phyloP scores from a whole-genome alignment of 1,140 invertebrate species.

The Caerostris darwini region DNA sequence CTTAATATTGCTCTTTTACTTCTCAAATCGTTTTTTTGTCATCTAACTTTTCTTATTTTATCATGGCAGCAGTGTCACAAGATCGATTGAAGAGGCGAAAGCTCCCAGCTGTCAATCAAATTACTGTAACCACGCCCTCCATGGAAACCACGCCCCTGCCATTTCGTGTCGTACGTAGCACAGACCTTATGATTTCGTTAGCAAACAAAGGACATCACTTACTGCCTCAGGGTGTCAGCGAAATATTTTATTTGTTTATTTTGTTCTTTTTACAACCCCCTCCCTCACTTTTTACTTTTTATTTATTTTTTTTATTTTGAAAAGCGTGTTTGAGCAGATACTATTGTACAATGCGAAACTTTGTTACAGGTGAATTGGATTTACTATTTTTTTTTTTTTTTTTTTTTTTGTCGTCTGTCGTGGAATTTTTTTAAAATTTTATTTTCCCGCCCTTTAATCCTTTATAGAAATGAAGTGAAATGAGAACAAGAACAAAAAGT shows the following conservation, averaged over 20 bases:
- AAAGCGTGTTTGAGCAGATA: slow-evolving; percentile 17
- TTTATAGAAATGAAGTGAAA: too few relatives aligned
- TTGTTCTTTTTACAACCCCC: background rate
- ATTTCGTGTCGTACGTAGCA: slow-evolving; percentile 25
- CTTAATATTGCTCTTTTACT: background rate
- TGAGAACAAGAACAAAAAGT: too few relatives aligned
- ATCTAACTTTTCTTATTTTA: background rate
- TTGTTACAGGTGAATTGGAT: slow-evolving; percentile 13
- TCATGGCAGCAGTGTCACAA: background rate
- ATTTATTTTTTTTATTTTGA: background rate
- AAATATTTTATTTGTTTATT: slow-evolving; percentile 26
- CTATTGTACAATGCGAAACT: slow-evolving; percentile 36
- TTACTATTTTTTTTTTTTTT: background rate
- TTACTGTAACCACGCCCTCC: background rate
- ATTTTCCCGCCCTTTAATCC: background rate
- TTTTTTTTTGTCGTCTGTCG: background rate
- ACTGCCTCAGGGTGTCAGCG: background rate
- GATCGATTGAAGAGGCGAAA: slow-evolving; percentile 58
- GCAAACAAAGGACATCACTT: slow-evolving; percentile 28
- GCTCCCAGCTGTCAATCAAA: slow-evolving; percentile 46
- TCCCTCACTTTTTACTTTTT: background rate
- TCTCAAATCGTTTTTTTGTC: background rate
- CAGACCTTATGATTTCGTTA: slow-evolving; percentile 35
- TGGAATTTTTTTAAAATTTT: background rate
- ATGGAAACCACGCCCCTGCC: slow-evolving; percentile 27